Evolutionary conservation across 2,888 invertebrate genomes (phyloP).

Genomic region (Dicycla oo): DNA sequence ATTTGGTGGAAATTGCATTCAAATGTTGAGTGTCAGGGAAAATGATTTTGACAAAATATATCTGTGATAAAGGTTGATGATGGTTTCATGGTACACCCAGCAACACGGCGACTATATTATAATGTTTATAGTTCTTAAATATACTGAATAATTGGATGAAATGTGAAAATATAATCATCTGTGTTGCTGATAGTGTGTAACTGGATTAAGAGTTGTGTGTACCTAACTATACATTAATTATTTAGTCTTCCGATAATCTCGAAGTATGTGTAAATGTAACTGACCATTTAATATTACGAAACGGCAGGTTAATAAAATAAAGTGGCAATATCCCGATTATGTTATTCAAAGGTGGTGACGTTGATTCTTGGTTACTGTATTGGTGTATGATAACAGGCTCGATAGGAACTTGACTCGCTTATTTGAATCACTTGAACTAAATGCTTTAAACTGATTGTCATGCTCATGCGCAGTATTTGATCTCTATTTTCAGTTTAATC

Average conservation of each 20-base stretch:
- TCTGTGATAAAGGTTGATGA: conserved; percentile 78
- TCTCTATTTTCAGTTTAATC: conserved; percentile 53
- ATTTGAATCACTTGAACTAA: conserved; percentile 44
- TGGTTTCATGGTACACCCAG: conserved; percentile 70
- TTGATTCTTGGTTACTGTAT: conserved; percentile 48
- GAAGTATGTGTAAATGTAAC: conserved; percentile 60
- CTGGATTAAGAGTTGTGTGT: conserved; percentile 60
- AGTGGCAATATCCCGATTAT: conserved; percentile 39
- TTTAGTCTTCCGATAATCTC: conserved; percentile 68
- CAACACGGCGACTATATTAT: conserved; percentile 59
- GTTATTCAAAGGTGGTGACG: conserved; percentile 52
- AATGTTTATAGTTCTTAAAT: conserved; percentile 61
- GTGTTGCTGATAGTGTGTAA: conserved; percentile 64
- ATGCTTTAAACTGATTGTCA: conserved; percentile 35
- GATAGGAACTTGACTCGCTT: conserved; percentile 20
- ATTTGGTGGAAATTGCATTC: conserved; percentile 59
- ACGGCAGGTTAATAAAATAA: conserved; percentile 67
- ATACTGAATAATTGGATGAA: conserved; percentile 60
- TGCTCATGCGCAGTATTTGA: conserved; percentile 49
- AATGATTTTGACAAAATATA: conserved; percentile 68
- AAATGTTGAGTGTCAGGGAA: conserved; percentile 58
- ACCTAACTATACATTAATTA: conserved; percentile 65
- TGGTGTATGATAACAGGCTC: conserved; percentile 24
- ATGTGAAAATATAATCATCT: conserved; percentile 54
- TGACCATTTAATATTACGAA: conserved; percentile 57